Evolutionary conservation across 2,888 invertebrate genomes (phyloP).

Genomic region (Aporophyla lueneburgensis): DNA sequence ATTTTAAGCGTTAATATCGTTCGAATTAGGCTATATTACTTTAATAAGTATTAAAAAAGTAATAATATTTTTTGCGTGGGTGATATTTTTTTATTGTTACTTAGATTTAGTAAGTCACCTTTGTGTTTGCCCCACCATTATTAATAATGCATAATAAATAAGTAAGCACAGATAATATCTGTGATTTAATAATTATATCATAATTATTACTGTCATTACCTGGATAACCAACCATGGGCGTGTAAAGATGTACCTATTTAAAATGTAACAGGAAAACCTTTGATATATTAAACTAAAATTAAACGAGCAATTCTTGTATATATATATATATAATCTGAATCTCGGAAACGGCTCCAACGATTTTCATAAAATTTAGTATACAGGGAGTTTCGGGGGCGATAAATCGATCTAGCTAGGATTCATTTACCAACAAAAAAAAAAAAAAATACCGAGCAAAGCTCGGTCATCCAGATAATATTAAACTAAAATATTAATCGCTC

Average conservation of each 20-base stretch:
- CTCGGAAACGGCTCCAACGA: too few relatives aligned
- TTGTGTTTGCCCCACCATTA: slow-evolving; percentile 73
- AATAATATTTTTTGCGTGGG: slow-evolving; percentile 57
- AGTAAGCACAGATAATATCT: slow-evolving; percentile 58
- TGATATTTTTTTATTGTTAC: slow-evolving; percentile 73
- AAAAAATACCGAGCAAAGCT: too few relatives aligned
- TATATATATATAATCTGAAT: too few relatives aligned
- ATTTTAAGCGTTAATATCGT: slow-evolving; percentile 29
- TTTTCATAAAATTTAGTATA: too few relatives aligned
- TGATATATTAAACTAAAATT: slow-evolving; percentile 13
- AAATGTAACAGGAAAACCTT: not conserved
- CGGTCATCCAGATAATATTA: too few relatives aligned
- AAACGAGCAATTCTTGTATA: too few relatives aligned
- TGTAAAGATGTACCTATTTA: slow-evolving; percentile 26
- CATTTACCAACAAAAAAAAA: too few relatives aligned
- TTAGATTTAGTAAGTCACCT: slow-evolving; percentile 72
- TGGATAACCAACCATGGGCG: slow-evolving; percentile 54
- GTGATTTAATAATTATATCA: slow-evolving; percentile 54
- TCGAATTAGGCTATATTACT: slow-evolving; percentile 58
- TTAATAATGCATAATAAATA: slow-evolving; percentile 68
- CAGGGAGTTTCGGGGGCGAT: too few relatives aligned
- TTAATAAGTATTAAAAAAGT: slow-evolving; percentile 56
- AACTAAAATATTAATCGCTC: slow-evolving; percentile 9
- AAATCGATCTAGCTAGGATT: too few relatives aligned
- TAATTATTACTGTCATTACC: slow-evolving; percentile 49